Evolutionary conservation across 30 jellyfish, hydroid and myxozoan species (phyloP), one percentile per base, ranked within the genome.

Genomic region (Hydractinia symbiolongicarpus): DNA sequence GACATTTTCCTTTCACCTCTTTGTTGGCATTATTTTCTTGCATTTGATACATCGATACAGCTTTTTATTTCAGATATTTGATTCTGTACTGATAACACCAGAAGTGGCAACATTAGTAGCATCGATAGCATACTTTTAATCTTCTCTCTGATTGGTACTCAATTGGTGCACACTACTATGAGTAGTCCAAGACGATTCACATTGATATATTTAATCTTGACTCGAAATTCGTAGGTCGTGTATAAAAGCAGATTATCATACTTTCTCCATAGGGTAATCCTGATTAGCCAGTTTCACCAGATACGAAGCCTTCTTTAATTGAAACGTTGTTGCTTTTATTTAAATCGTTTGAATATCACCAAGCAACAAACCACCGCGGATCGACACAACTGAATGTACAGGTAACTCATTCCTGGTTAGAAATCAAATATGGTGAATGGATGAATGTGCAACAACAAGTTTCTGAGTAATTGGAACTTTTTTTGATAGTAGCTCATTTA

Each of bases 201-300:
- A 51, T 64, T 4, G 52, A 44, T 51, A 4, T 6, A 64, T 13
- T 64, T 64, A 5, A 64, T 64, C 2, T 64, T 64, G 52, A 51
- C 40, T 2, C 4, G 52, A 64, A 64, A 51, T n/a, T 64, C 74
- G 40, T 64, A 64, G 7, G 74, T 64, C 74, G 17, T 64, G 52
- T 51, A 44, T 13, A 51, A 6, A 44, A 64, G 52, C 74, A 64
- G 7, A 1, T 64, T 58, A 5, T 70, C 54, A 53, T 71, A 71
- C 51, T 71, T 58, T n/a, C 80, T 55, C 80, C 80, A 71, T 53
- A 71, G n/a, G 44, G 60, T 50, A 20, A 71, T 30, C 61, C 51
- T 71, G 54, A 5, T 71, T 58, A 71, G n/a, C 68, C 80, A 20
- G 80, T 20, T 7, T 49, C 15, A 71, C 51, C 67, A 8, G 60